Percentiles rank a stretch among this genome's conserved stretches.
Evolutionary conservation across 92 coral and sea anemone genomes (phyloP).

Genomic region (Zoanthus sansibaricus): DNA sequence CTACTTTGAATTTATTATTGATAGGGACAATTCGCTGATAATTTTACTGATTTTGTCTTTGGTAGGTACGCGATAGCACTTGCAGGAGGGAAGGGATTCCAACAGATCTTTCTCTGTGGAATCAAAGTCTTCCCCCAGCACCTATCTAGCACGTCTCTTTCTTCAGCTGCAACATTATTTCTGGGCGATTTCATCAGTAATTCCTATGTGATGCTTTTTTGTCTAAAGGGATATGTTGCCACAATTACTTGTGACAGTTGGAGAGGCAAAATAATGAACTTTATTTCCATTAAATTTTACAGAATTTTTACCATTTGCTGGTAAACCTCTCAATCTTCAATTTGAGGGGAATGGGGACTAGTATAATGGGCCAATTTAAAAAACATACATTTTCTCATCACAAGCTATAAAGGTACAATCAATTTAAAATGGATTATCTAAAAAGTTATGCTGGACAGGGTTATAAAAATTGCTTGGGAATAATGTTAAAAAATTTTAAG

Average conservation of each 20-base stretch:
- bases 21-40: background rate
- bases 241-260: background rate
- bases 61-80: background rate
- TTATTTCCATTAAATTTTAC: too few species aligned
- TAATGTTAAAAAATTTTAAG: too few species aligned
- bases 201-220: background rate
- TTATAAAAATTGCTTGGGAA: too few species aligned
- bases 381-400: too few species aligned
- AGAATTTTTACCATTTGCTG: too few species aligned
- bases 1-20: background rate
- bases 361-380: too few species aligned
- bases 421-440: too few species aligned
- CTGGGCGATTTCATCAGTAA: background rate
- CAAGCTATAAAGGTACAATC: too few species aligned
- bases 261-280: background rate
- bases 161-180: too few species aligned
- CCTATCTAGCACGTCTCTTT: background rate
- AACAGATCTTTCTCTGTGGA: background rate
- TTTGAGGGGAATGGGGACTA: too few species aligned
- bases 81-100: background rate
- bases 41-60: background rate
- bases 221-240: background rate
- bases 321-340: too few species aligned
- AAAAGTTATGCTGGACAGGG: too few species aligned
- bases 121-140: background rate